A percentile compares a stretch with the other conserved stretches of the same genome.
Evolutionary conservation across 1,140 invertebrate species (phyloP).

Genomic region (Bacillus rossius): DNA sequence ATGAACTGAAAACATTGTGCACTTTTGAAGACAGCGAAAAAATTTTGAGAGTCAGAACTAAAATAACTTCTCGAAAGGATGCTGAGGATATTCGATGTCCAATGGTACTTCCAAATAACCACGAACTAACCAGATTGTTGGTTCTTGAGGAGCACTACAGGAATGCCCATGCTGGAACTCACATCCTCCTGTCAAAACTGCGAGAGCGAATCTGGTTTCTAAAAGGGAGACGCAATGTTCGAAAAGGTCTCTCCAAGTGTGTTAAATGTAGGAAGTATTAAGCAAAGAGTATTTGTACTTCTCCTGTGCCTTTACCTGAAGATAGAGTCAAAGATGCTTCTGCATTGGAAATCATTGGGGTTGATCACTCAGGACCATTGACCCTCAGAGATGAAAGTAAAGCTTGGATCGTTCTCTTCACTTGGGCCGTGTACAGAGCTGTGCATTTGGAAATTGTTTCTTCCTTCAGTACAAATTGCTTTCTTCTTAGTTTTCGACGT

Average conservation of each 20-base stretch:
- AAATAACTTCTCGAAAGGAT: background rate
- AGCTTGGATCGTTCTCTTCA: conserved; percentile 35
- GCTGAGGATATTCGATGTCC: conserved; percentile 8
- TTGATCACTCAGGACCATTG: conserved; percentile 33
- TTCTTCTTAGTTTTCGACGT: conserved; percentile 29
- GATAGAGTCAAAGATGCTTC: conserved; percentile 23
- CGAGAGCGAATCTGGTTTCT: conserved; percentile 32
- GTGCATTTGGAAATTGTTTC: conserved; percentile 36
- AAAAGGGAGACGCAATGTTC: conserved; percentile 22
- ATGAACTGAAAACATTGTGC: background rate
- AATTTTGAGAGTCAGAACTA: conserved; percentile 3
- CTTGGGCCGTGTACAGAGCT: conserved; percentile 34
- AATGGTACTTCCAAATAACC: conserved; percentile 16
- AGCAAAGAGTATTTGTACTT: conserved; percentile 22
- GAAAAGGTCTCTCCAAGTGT: conserved; percentile 27
- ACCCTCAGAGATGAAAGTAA: conserved; percentile 25
- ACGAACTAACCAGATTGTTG: conserved; percentile 5
- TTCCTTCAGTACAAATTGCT: conserved; percentile 27
- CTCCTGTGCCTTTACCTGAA: conserved; percentile 23
- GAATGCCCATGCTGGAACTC: conserved; percentile 13
- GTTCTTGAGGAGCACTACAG: conserved; percentile 11
- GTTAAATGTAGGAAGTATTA: conserved; percentile 26
- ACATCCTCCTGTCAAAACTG: conserved; percentile 11
- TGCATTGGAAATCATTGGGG: conserved; percentile 22
- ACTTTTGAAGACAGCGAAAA: background rate